Evolutionary conservation across 2,113 vertebrate genomes (phyloP), one percentile per base, ranked within the genome.

Genomic region (Rhea americana): DNA sequence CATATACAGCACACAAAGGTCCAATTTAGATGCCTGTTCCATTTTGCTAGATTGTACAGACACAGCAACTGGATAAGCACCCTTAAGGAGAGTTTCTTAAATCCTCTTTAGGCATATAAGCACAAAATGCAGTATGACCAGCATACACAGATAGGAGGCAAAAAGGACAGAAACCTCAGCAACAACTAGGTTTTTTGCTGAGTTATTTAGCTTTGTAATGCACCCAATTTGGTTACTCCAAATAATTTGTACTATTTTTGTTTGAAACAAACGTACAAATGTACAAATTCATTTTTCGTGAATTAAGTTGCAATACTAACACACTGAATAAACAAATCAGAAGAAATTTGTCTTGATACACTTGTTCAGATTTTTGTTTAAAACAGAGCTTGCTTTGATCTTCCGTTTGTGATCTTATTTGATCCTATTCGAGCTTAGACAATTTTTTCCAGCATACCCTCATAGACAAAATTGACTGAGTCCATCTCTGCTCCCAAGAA

Each of bases 1-100:
- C 0, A 0, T 43, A 22, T 0, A 15, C 11, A 68, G 48, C 48
- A 45, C 61, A 55, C 13, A 67, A 48, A 68, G 21, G 6, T 43
- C 24, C 41, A 37, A 18, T 43, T 82, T 12, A 55, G 51, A 47
- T 17, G 82, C 26, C 32, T 47, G 32, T 22, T 6, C 71, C 63
- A 21, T 59, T 48, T 53, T 72, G 15, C 51, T 48, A 18, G 22
- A 61, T 2, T 66, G 19, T 72, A 51, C 43, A 47, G 61, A 53
- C 11, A 73, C 30, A 32, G 16, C n/a, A 51, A 56, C 58, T 53
- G 39, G 48, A 41, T 16, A 30, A 77, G 84, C 61, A 55, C 59
- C 59, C 47, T 83, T 18, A 66, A 48, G 22, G n/a, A 55, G 13
- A 6, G 17, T 32, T 28, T 35, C 47, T 43, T 59, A 72, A 67